Evolutionary conservation across 1,140 invertebrate genomes (phyloP).

Genomic region (Pectinophora gossypiella): DNA sequence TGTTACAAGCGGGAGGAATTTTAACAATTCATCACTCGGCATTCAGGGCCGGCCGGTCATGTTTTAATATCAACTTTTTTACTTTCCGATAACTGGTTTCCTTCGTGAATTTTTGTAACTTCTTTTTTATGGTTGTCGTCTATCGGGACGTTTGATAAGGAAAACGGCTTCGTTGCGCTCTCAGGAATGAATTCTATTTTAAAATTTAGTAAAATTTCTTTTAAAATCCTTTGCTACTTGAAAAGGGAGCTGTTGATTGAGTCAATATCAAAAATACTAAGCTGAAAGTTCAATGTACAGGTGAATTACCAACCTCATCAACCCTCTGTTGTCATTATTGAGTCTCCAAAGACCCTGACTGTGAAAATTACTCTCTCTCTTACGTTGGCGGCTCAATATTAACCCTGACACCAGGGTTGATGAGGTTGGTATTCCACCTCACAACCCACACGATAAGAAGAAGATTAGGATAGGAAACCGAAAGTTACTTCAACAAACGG

Average conservation of each 20-base stretch:
- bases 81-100: neutral
- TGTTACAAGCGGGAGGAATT: conserved; percentile 34
- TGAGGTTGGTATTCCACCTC: too few species aligned
- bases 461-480: neutral
- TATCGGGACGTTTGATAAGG: neutral
- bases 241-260: neutral
- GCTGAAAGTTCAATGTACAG: too few species aligned
- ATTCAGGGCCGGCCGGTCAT: conserved; percentile 6
- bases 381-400: too few species aligned
- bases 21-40: conserved; percentile 42
- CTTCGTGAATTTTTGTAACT: neutral
- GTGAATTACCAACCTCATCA: too few species aligned
- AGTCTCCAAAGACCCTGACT: too few species aligned
- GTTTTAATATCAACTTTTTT: neutral
- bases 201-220: neutral
- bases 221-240: neutral
- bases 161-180: neutral
- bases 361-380: neutral
- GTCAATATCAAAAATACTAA: too few species aligned
- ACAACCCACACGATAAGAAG: too few species aligned
- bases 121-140: neutral
- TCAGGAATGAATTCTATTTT: neutral
- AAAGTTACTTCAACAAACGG: too few species aligned
- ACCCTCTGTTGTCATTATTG: too few species aligned
- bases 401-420: too few species aligned